Evolutionary conservation across 2,888 invertebrate genomes (phyloP).

Genomic region (Scrobipalpa atriplicella): DNA sequence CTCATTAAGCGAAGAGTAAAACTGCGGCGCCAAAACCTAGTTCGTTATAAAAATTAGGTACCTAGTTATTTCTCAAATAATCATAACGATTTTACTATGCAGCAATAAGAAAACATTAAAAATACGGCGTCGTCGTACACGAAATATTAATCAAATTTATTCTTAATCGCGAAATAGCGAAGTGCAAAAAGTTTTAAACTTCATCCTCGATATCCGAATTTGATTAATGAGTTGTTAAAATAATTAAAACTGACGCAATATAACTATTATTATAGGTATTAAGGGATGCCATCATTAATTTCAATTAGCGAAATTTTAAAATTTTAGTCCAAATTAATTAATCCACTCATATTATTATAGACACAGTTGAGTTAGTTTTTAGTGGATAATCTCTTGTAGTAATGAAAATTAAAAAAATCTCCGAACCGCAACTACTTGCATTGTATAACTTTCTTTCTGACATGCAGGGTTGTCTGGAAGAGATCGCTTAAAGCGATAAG

Average conservation of each 20-base stretch:
- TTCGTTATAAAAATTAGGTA: too few species aligned
- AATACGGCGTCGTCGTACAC: not conserved
- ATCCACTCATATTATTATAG: not conserved
- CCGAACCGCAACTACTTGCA: too few species aligned
- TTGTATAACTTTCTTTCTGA: too few species aligned
- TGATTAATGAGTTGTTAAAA: slow-evolving; percentile 22
- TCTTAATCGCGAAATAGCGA: not conserved
- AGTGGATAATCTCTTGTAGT: too few species aligned
- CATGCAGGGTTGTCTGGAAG: too few species aligned
- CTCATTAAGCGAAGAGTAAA: too few species aligned
- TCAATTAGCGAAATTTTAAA: slow-evolving; percentile 19
- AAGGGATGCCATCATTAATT: slow-evolving; percentile 18
- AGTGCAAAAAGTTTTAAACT: not conserved
- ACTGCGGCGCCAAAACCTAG: too few species aligned
- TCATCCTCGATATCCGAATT: not conserved
- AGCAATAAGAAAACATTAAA: too few species aligned
- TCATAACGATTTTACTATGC: too few species aligned
- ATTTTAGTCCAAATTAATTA: not conserved
- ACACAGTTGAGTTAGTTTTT: not conserved
- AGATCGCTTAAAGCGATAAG: too few species aligned
- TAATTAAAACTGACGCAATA: slow-evolving; percentile 14
- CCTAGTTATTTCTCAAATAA: too few species aligned
- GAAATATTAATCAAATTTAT: not conserved
- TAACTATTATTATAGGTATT: slow-evolving; percentile 14
- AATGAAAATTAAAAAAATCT: too few species aligned